Evolutionary conservation across 2,888 invertebrate species (phyloP), one percentile per base, ranked within the genome.

Genomic region (Augochlorella aurata): DNA sequence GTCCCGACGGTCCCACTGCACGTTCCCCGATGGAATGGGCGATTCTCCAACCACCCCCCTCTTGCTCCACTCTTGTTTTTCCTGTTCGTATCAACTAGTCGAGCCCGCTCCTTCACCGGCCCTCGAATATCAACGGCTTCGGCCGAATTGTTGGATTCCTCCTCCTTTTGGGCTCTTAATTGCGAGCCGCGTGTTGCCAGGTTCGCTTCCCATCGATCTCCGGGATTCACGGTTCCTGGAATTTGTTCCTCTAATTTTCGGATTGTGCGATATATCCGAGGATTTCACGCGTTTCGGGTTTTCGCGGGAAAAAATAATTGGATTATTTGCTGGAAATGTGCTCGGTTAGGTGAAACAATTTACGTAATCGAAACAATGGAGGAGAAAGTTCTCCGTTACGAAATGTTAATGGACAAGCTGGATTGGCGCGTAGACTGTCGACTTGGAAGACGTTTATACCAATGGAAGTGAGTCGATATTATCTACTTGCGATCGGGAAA

Each of bases 21-120:
- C 66, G 63, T 83, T 71, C 75, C 38, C 38, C 67, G 58, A 65
- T 74, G 65, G 49, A 69, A 77, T 73, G 68, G 78, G 75, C 76
- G 69, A 74, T 77, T 81, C 79, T 65, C 58, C 49, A 16, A 5
- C 49, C 16, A 49, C 49, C 49, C 14, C 49, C 49, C 0, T 14
- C 49, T 14, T 0, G 3, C 2, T 74, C 75, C 54, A 69, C 58
- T 70, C 69, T 71, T 78, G 72, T 74, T 77, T 68, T 67, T 63
- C 77, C 16, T 54, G 78, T 83, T 74, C 21, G 68, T 75, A 70
- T 83, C 70, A 58, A 68, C 76, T 61, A 74, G 79, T 82, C 81
- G 76, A 80, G 80, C 76, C 52, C 66, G 73, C 63, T 76, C 38
- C 38, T 74, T 61, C 10, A 45, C 16, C 29, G 50, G 61, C 38